Evolutionary conservation across 2,797 vertebrate species (phyloP), one percentile per base, ranked within the genome.

Genomic region (Etheostoma perlongum): DNA sequence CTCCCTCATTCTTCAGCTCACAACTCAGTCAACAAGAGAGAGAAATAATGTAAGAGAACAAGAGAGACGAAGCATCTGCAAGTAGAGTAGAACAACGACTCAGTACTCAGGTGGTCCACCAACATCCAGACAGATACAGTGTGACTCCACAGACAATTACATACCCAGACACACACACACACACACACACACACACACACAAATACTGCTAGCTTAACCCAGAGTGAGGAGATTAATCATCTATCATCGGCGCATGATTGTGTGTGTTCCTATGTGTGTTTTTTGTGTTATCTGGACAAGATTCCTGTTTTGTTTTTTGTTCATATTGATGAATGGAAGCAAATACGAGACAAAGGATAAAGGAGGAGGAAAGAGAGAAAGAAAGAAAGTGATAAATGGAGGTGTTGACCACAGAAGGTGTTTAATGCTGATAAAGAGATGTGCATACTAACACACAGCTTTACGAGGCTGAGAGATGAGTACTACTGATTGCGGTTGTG

Each of bases 181-280:
- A 25, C 25, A 25, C 25, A 25, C 25, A 25, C 25, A 25, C 25
- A 25, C 25, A 25, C 25, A 25, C 25, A 25, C 3, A 25, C 25
- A 23, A 48, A 40, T 74, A 84, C 89, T 86, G 81, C 73, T 25
- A 59, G 58, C 73, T 90, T 84, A 94, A 88, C 91, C 79, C 75
- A 42, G 36, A 76, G 73, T 11, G 60, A 36, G 73, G 54, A 91
- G 81, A 91, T 89, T 82, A 81, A 91, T 92, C 89, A 87, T 91
- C 82, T 90, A 88, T 90, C 86, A 78, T 79, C 76, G 18, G 69
- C 18, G n/a, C 71, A 83, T 81, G 76, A 81, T 83, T 73, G 81
- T 87, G 85, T 89, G 80, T 89, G 84, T 87, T 83, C 83, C 72
- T 64, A 53, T 84, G 74, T 85, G 65, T 72, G 64, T 79, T 76